A percentile compares a stretch with the other conserved stretches of the same genome.
Evolutionary conservation across 2,888 invertebrate species (phyloP).

Genomic region (Atrina japonica): DNA sequence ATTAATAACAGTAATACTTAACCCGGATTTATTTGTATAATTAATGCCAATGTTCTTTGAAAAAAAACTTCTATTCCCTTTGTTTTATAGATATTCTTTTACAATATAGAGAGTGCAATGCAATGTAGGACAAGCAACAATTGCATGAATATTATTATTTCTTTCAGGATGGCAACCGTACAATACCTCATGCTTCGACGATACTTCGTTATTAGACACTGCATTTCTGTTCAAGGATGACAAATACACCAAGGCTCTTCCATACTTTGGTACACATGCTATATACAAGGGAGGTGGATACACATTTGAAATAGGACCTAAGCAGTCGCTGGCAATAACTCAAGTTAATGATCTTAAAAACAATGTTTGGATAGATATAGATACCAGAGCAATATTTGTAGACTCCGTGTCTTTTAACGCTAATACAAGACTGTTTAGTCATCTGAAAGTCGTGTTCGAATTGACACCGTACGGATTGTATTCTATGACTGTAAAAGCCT

Average conservation of each 20-base stretch:
- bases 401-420: slow-evolving; percentile 40
- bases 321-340: slow-evolving; percentile 29
- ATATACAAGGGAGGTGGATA: slow-evolving; percentile 48
- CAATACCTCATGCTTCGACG: slow-evolving; percentile 29
- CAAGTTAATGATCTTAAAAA: slow-evolving; percentile 22
- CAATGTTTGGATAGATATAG: slow-evolving; percentile 51
- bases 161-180: slow-evolving; percentile 17
- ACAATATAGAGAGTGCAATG: no score
- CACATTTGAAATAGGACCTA: slow-evolving; percentile 35
- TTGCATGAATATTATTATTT: no score
- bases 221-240: slow-evolving; percentile 20
- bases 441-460: slow-evolving; percentile 34
- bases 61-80: no score
- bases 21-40: no score
- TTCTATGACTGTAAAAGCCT: slow-evolving; percentile 3
- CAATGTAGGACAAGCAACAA: no score
- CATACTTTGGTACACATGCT: slow-evolving; percentile 20
- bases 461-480: slow-evolving; percentile 24
- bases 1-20: no score
- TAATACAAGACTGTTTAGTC: slow-evolving; percentile 30
- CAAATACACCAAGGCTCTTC: slow-evolving; percentile 10
- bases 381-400: slow-evolving; percentile 49
- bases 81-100: no score
- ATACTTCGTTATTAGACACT: slow-evolving; percentile 22
- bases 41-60: no score